A percentile compares a stretch with the other conserved stretches of the same genome.
Evolutionary conservation across 1,140 invertebrate species (phyloP).

Genomic region (Drosophila arawakana): DNA sequence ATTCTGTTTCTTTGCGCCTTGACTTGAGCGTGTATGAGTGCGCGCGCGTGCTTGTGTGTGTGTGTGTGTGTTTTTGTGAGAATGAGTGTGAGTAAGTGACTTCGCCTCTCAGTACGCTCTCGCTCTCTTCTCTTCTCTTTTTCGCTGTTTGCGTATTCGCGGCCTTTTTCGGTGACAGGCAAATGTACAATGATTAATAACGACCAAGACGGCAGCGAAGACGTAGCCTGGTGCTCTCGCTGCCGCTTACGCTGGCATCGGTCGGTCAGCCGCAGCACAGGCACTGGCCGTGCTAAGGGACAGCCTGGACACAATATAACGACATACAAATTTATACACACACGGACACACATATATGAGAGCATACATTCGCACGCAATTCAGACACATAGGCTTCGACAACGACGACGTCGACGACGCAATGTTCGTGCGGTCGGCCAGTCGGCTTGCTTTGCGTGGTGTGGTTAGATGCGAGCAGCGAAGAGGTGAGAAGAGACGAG

Average conservation of each 20-base stretch:
- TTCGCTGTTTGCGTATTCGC: conserved; percentile 69
- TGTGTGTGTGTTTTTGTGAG: conserved; percentile 18
- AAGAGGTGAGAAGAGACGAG: not conserved
- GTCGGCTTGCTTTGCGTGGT: conserved; percentile 43
- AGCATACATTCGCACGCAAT: conserved; percentile 37
- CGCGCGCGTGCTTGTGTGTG: conserved; percentile 32
- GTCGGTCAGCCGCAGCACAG: conserved; percentile 65
- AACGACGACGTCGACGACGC: conserved; percentile 67
- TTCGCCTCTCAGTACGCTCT: conserved; percentile 41
- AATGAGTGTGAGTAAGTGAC: conserved; percentile 4
- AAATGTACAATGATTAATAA: conserved; percentile 84
- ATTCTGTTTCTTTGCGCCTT: conserved; percentile 56
- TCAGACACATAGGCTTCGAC: conserved; percentile 40
- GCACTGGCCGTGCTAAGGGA: conserved; percentile 53
- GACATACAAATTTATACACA: conserved; percentile 28
- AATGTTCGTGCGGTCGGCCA: conserved; percentile 62
- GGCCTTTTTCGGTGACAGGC: conserved; percentile 82
- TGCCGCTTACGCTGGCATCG: conserved; percentile 57
- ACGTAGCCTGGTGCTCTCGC: conserved; percentile 57
- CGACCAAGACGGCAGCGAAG: conserved; percentile 77
- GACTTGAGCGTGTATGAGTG: conserved; percentile 40
- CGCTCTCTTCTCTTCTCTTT: conserved; percentile 46
- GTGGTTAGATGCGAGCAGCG: not conserved
- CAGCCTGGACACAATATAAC: conserved; percentile 46
- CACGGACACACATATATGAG: conserved; percentile 13